Evolutionary conservation across 1,140 invertebrate species (phyloP).

Genomic region (Dendroctonus valens): DNA sequence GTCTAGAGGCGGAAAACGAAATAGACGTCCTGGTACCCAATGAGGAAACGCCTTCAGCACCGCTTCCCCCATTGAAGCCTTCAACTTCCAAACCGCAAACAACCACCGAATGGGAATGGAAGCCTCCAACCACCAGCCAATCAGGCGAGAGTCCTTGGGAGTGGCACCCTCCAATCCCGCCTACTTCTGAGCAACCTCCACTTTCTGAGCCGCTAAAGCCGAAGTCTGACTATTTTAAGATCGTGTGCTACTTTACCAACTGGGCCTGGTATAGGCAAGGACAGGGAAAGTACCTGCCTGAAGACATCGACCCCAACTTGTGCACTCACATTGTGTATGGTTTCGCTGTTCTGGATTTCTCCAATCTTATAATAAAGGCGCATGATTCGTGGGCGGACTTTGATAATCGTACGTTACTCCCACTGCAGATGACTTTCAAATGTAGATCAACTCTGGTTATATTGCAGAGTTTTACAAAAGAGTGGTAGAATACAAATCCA

Average conservation of each 20-base stretch:
- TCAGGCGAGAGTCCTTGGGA: slow-evolving; percentile 36
- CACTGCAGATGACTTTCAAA: background rate
- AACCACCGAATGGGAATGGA: slow-evolving; percentile 30
- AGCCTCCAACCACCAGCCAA: slow-evolving; percentile 36
- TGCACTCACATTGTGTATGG: slow-evolving; percentile 93
- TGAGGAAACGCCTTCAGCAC: slow-evolving; percentile 11
- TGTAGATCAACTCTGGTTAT: background rate
- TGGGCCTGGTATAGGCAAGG: slow-evolving; percentile 92
- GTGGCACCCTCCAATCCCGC: slow-evolving; percentile 42
- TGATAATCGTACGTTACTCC: slow-evolving; percentile 68
- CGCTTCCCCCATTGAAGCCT: slow-evolving; percentile 16
- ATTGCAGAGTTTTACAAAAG: slow-evolving; percentile 75
- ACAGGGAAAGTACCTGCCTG: slow-evolving; percentile 75
- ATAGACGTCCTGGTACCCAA: slow-evolving; percentile 28
- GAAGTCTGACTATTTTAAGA: slow-evolving; percentile 58
- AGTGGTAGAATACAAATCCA: slow-evolving; percentile 73
- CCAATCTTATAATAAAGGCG: slow-evolving; percentile 73
- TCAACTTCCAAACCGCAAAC: slow-evolving; percentile 12
- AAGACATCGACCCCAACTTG: slow-evolving; percentile 79
- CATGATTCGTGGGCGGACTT: slow-evolving; percentile 89
- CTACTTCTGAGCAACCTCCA: slow-evolving; percentile 41
- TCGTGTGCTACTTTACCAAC: slow-evolving; percentile 92
- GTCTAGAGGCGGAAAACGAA: slow-evolving; percentile 49
- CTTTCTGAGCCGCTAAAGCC: slow-evolving; percentile 43
- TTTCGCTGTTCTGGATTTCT: slow-evolving; percentile 81